Conservation (phyloP, 2,113 vertebrate genomes). For the Pandion haliaetus region DNA sequence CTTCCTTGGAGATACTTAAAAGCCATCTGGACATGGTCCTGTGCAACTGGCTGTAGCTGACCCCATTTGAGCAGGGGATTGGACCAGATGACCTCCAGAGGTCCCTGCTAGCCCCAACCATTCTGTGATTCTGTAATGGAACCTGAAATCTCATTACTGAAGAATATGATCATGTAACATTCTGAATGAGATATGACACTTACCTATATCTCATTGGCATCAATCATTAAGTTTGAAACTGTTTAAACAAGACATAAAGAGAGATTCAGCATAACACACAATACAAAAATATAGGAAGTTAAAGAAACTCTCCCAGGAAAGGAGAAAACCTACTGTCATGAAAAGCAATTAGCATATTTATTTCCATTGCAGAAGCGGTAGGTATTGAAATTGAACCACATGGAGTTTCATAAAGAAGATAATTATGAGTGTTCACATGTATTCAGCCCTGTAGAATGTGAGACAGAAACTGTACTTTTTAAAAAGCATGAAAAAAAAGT, state of each 20-base stretch:
- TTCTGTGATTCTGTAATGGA: not conserved
- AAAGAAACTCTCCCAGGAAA: constrained; percentile 50
- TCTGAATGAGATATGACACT: not conserved
- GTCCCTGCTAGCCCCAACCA: not conserved
- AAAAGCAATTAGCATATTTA: constrained; percentile 53
- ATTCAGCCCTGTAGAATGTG: not conserved
- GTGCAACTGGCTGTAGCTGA: fast-evolving
- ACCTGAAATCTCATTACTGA: not conserved
- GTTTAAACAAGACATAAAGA: not conserved
- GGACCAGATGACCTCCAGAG: not conserved
- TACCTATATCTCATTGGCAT: not conserved
- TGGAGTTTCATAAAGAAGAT: not conserved
- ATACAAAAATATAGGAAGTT: constrained; percentile 11
- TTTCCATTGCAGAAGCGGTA: constrained; percentile 40
- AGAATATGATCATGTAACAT: not conserved
- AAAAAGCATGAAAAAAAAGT: not conserved
- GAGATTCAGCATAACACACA: not conserved
- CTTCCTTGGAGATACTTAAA: not conserved
- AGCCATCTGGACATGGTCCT: not conserved
- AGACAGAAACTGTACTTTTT: not conserved
- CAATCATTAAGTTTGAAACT: constrained; percentile 8
- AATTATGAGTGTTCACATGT: not conserved
- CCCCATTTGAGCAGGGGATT: not conserved
- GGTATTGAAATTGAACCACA: constrained; percentile 3
- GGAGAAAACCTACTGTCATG: constrained; percentile 4